phyloP scores from a whole-genome alignment of 1,140 invertebrate genomes.

The Drosophila ohnishii region DNA sequence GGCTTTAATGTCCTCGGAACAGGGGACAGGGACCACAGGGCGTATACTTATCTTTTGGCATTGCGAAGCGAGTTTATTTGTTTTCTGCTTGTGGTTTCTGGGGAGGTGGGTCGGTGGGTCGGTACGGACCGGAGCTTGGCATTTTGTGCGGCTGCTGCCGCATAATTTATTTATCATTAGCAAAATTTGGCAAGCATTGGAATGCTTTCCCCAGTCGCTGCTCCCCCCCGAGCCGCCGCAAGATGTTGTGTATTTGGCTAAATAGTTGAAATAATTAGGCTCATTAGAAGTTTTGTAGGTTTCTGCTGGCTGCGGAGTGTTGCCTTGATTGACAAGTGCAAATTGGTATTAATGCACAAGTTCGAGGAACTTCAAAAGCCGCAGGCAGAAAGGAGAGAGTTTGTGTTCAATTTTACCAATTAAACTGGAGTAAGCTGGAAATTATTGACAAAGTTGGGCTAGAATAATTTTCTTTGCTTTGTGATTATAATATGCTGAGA shows the following conservation, averaged over 20 bases:
- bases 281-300: slow-evolving; percentile 63
- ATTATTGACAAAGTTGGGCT: neutral
- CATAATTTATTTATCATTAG: slow-evolving; percentile 81
- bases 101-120: neutral
- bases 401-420: slow-evolving; percentile 4
- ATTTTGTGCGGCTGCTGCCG: slow-evolving; percentile 69
- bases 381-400: neutral
- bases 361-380: slow-evolving; percentile 29
- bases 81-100: slow-evolving; percentile 71
- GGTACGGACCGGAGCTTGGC: slow-evolving; percentile 12
- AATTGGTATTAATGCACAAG: slow-evolving; percentile 49
- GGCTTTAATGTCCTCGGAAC: slow-evolving; percentile 45
- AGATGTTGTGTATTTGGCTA: slow-evolving; percentile 51
- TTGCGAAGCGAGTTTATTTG: slow-evolving; percentile 74
- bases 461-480: neutral
- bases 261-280: slow-evolving; percentile 78
- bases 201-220: slow-evolving; percentile 37
- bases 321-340: slow-evolving; percentile 47
- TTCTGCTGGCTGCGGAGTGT: slow-evolving; percentile 13
- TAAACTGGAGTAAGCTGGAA: slow-evolving; percentile 6
- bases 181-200: slow-evolving; percentile 69
- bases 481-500: neutral
- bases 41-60: slow-evolving; percentile 73
- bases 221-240: neutral
- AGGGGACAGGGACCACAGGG: slow-evolving; percentile 37